Percentiles rank a stretch among this genome's conserved stretches.
phyloP scores from a whole-genome alignment of 2,113 vertebrate genomes.

The Perca schrenkii region DNA sequence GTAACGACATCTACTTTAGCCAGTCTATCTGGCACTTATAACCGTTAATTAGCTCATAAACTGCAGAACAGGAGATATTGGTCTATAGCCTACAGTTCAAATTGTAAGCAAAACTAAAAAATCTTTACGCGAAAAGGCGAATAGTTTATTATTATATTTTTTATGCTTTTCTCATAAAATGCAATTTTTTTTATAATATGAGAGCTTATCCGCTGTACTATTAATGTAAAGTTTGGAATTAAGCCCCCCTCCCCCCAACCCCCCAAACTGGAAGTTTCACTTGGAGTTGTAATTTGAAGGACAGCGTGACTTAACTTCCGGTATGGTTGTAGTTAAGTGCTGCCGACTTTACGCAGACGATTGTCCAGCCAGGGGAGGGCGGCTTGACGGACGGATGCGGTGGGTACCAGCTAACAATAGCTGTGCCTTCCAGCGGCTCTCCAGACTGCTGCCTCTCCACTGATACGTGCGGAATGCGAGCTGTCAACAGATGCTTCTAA shows the following conservation, averaged over 20 bases:
- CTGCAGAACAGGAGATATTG: too few species aligned
- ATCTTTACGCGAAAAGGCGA: too few species aligned
- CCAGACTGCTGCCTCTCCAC: constrained; percentile 88
- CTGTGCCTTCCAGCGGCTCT: constrained; percentile 76
- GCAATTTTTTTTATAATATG: too few species aligned
- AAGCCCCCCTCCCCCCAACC: too few species aligned
- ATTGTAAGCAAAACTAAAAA: too few species aligned
- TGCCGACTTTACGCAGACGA: background rate
- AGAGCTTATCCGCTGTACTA: too few species aligned
- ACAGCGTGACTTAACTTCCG: background rate
- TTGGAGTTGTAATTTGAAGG: constrained; percentile 28
- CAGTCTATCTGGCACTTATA: background rate
- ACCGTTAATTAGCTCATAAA: background rate
- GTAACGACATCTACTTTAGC: background rate
- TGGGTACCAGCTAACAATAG: constrained; percentile 88
- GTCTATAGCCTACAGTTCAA: too few species aligned
- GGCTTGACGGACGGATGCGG: constrained; percentile 83
- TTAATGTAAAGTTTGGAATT: too few species aligned
- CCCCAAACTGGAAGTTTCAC: background rate
- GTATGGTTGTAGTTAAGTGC: background rate
- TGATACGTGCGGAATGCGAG: constrained; percentile 93
- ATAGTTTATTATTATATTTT: too few species aligned
- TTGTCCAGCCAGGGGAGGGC: constrained; percentile 10
- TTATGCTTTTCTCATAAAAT: too few species aligned
- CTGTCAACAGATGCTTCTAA: constrained; percentile 98